Percentiles rank a stretch among this genome's conserved stretches.
Evolutionary conservation across 2,888 invertebrate genomes (phyloP).

Genomic region (Latheticus oryzae): DNA sequence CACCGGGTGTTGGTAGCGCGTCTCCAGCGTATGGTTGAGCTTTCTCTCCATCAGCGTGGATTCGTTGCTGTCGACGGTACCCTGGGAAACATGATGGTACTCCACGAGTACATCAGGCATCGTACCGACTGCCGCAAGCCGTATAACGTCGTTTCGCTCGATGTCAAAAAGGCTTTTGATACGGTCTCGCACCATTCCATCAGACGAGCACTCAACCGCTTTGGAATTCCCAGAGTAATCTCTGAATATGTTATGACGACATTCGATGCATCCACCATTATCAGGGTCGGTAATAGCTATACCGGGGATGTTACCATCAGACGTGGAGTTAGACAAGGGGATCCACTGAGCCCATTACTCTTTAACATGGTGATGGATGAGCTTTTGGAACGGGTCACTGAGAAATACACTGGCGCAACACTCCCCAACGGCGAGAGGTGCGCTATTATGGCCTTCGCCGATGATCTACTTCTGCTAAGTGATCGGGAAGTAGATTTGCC

Average conservation of each 20-base stretch:
- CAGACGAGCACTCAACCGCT: conserved; percentile 35
- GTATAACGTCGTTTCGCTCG: conserved; percentile 40
- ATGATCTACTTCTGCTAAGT: too few species aligned
- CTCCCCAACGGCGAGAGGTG: conserved; percentile 4
- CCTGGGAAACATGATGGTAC: conserved; percentile 55
- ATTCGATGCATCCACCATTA: conserved; percentile 25
- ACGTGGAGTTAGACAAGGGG: conserved; percentile 62
- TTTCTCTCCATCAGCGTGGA: conserved; percentile 48
- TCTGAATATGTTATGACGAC: not conserved
- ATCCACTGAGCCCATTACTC: conserved; percentile 54
- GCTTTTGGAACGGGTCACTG: conserved; percentile 27
- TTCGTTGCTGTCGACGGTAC: conserved; percentile 59
- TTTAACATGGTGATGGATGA: conserved; percentile 38
- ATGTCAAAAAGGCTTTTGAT: conserved; percentile 47
- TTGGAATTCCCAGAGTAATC: conserved; percentile 20
- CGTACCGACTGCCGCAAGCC: conserved; percentile 1
- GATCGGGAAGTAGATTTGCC: too few species aligned
- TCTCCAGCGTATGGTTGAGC: conserved; percentile 10
- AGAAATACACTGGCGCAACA: conserved; percentile 2
- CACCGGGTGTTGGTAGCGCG: conserved; percentile 48
- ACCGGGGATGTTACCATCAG: too few species aligned
- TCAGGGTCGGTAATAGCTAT: conserved; percentile 37
- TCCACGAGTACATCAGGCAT: conserved; percentile 45
- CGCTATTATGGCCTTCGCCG: conserved; percentile 33
- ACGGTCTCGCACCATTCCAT: conserved; percentile 45